Evolutionary conservation across 1,140 invertebrate genomes (phyloP).

Genomic region (Nilaparvata lugens): DNA sequence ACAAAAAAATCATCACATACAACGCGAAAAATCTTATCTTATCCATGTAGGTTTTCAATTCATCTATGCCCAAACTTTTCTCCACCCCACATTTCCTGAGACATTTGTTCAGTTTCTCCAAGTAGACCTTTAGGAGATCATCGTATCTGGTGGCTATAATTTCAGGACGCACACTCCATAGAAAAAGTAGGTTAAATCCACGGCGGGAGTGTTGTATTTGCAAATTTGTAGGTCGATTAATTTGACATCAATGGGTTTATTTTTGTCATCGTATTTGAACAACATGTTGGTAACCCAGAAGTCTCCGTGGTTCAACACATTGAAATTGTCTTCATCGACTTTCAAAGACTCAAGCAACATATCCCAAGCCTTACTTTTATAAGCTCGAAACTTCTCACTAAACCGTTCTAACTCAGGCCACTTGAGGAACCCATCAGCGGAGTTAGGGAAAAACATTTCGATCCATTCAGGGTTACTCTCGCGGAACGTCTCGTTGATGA

Average conservation of each 20-base stretch:
- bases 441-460: too few relatives aligned
- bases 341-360: background rate
- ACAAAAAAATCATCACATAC: background rate
- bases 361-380: background rate
- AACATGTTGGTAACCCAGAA: background rate
- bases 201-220: conserved; percentile 2
- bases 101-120: background rate
- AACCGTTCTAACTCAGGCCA: background rate
- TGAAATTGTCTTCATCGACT: background rate
- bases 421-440: background rate
- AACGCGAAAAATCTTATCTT: background rate
- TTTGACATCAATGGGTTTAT: background rate
- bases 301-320: conserved; percentile 4
- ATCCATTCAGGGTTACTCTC: too few relatives aligned
- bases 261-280: conserved; percentile 3
- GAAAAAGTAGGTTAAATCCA: background rate
- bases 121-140: background rate
- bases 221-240: conserved; percentile 2
- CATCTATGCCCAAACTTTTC: background rate
- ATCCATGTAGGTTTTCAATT: background rate
- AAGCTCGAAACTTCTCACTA: background rate
- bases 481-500: too few relatives aligned
- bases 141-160: background rate
- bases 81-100: background rate
- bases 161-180: background rate